Base-by-base conservation (phyloP, 2,888 invertebrate species). In the Stenchaetothrips biformis region DNA sequence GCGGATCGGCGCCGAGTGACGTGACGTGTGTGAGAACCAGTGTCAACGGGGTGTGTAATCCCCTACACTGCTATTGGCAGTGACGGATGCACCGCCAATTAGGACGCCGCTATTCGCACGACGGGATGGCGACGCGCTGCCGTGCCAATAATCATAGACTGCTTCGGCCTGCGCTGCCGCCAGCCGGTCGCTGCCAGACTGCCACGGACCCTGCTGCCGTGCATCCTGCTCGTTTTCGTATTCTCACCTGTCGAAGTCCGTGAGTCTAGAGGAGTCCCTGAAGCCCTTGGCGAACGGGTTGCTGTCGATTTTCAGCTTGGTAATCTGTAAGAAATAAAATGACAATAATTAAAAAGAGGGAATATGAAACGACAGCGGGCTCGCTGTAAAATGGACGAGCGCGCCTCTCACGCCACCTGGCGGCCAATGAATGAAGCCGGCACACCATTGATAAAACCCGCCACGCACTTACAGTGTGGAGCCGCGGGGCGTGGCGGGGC, bases 261-360 rank as follows among this genome's bases (percentile, higher is more conserved):
- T 92, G 82, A 94, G 89, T 81, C 94, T 89, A n/a, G 93, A 93
- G 18, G 94, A 94, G 86, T 94, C 94, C 83, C 94, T 88, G 87
- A 94, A 94, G 27, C 94, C 94, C 87, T 95, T 95, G 79, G 94
- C 94, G 86, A 94, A 94, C 81, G 94, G 94, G 86, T 94, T 94
- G 86, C 93, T 93, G 88, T 94, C 94, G 85, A 94, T 94, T 88
- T 94, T 94, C 85, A 94, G 87, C 86, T 94, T 94, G 79, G 94
- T 94, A 84, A 94, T 94, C 92, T 86, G 83, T 84, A 85, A 84
- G 80, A 83, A 80, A 80, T 25, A 74, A 78, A 62, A 59, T 18
- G 13, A 13, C 53, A 53, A 6, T 18, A 13, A 53, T 18, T 4
- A 53, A 53, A 53, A 53, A 25, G 11, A 21, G 0, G 18, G 25